phyloP scores from a whole-genome alignment of 2,113 vertebrate species.

The Xenopus borealis region DNA sequence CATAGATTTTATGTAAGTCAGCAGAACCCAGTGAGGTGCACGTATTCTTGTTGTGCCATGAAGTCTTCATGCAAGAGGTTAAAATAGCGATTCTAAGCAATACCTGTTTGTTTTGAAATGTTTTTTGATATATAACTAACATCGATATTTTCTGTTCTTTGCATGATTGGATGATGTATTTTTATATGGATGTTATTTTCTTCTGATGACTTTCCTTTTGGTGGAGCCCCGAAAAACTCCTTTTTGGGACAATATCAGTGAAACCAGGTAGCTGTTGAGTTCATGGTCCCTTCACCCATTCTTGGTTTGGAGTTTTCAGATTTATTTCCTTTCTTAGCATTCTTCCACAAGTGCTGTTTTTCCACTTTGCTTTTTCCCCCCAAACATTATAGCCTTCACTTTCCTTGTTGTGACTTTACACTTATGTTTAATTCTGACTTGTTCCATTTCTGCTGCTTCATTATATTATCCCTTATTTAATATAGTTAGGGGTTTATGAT shows the following conservation, averaged over 20 bases:
- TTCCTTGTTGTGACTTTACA: neutral
- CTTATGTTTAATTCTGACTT: neutral
- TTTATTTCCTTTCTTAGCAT: constrained; percentile 1
- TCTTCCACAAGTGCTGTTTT: neutral
- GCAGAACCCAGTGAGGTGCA: constrained; percentile 22
- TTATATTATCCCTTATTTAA: neutral
- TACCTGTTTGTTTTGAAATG: constrained; percentile 16
- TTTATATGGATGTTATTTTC: constrained; percentile 30
- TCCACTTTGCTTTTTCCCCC: neutral
- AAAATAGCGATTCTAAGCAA: constrained; percentile 32
- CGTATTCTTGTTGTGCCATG: constrained; percentile 35
- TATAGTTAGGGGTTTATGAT: constrained; percentile 8
- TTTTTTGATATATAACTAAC: constrained; percentile 17
- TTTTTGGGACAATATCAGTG: constrained; percentile 10
- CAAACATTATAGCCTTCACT: neutral
- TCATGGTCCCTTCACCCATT: neutral
- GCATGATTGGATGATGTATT: constrained; percentile 33
- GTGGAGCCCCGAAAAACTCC: constrained; percentile 15
- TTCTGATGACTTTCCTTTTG: constrained; percentile 16
- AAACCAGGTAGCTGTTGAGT: neutral
- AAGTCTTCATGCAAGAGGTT: constrained; percentile 19
- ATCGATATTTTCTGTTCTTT: constrained; percentile 36
- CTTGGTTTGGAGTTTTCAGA: neutral
- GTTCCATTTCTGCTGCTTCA: neutral
- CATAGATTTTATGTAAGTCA: neutral